Conservation (phyloP, 1,140 invertebrate genomes). For the Brachionus manjavacas region DNA sequence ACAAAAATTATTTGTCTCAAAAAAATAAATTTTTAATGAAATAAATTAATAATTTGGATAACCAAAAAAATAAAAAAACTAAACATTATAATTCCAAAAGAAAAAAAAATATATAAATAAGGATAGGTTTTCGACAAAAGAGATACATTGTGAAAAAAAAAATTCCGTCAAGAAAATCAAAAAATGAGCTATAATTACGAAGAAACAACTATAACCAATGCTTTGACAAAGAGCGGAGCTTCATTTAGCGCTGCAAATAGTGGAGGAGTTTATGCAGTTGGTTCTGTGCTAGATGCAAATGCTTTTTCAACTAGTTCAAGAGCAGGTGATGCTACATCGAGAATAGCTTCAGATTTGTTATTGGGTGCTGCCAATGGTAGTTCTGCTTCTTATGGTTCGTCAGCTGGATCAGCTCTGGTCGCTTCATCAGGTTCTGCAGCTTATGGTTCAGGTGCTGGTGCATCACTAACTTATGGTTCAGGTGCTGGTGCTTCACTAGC, state of each 20-base stretch:
- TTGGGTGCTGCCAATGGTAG: neutral
- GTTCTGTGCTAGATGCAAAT: neutral
- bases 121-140: neutral
- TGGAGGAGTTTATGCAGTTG: neutral
- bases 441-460: too few relatives aligned
- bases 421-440: neutral
- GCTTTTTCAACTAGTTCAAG: neutral
- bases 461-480: neutral
- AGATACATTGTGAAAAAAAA: neutral
- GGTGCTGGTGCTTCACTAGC: neutral
- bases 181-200: constrained; percentile 23
- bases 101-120: neutral
- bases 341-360: neutral
- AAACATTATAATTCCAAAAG: neutral
- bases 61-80: neutral
- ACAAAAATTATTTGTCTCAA: neutral
- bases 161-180: neutral
- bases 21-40: neutral
- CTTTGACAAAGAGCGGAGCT: neutral
- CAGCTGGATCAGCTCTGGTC: neutral
- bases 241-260: neutral
- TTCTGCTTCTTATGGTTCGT: neutral
- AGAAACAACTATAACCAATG: neutral
- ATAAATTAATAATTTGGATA: neutral
- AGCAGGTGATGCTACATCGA: neutral